Evolutionary conservation across 2,113 vertebrate genomes (phyloP).

Genomic region (Emydura subglobosa): DNA sequence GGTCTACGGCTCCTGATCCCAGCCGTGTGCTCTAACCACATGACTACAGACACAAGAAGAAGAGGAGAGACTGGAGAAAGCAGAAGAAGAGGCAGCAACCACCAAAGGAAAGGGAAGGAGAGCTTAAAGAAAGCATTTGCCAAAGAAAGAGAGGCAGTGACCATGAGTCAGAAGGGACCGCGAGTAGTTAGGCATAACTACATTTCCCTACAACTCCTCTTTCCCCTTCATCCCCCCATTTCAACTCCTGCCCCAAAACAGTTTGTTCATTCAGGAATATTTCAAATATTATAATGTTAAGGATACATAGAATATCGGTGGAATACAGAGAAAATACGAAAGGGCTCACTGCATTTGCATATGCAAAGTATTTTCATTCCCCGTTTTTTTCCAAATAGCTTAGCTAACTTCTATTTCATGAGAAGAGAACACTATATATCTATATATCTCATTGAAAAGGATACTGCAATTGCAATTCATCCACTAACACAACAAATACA

Average conservation of each 20-base stretch:
- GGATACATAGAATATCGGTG: background rate
- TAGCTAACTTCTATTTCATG: background rate
- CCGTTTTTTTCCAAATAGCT: background rate
- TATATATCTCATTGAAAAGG: background rate
- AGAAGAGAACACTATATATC: background rate
- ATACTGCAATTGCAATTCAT: background rate
- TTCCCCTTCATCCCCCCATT: background rate
- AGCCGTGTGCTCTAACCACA: background rate
- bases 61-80: background rate
- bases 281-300: fast-evolving
- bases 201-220: background rate
- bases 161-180: background rate
- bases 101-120: background rate
- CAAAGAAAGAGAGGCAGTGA: background rate
- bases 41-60: background rate
- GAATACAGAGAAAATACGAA: background rate
- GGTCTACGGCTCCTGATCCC: background rate
- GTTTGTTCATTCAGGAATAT: background rate
- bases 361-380: background rate
- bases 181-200: background rate
- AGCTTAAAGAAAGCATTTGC: background rate
- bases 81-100: background rate
- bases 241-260: background rate
- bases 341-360: background rate
- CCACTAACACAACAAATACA: background rate